Conservation (phyloP, 2,113 vertebrate species). For the Malurus elegans region DNA sequence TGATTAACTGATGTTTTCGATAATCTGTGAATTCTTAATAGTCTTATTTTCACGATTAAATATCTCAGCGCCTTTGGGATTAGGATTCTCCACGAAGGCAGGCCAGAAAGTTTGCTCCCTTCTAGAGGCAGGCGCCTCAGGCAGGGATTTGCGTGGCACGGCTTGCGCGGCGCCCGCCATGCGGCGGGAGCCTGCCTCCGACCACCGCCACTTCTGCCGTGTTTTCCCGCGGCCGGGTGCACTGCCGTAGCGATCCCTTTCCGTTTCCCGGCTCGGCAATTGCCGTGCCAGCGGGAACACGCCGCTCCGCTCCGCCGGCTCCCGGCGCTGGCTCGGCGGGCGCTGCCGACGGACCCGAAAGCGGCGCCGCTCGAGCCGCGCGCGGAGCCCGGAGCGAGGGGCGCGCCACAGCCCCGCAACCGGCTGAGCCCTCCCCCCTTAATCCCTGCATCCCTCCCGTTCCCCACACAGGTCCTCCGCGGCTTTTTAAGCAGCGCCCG, state of each 20-base stretch:
- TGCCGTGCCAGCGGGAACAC: neutral
- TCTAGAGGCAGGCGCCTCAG: neutral
- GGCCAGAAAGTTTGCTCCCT: neutral
- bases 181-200: neutral
- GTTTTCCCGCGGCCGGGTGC: neutral
- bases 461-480: neutral
- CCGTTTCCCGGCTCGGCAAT: neutral
- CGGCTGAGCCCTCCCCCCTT: neutral
- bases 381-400: neutral
- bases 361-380: neutral
- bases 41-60: constrained; percentile 30
- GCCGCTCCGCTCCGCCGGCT: neutral
- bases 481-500: neutral
- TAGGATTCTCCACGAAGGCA: neutral
- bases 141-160: neutral
- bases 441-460: neutral
- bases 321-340: neutral
- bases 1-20: constrained; percentile 57
- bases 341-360: neutral
- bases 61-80: neutral
- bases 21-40: constrained; percentile 58
- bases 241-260: neutral
- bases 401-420: neutral
- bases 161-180: neutral
- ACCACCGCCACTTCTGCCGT: neutral